Base-by-base conservation (phyloP, 2,113 vertebrate genomes). In the Eptesicus fuscus region DNA sequence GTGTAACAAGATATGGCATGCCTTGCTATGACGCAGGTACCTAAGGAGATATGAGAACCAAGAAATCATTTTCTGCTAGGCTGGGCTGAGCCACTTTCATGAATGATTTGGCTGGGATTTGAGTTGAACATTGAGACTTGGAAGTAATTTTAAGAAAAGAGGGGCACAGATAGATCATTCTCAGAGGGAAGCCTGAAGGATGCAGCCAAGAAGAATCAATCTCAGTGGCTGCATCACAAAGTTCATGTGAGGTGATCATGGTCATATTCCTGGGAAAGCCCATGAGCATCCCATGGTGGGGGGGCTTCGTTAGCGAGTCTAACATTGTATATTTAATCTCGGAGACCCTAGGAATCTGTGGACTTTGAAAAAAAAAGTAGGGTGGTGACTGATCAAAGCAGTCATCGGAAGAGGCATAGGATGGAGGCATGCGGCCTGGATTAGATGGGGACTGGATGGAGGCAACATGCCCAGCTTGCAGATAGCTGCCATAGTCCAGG, bases 101-200 rank as follows among this genome's bases (percentile, higher is more conserved):
- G 83, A 88, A 82, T 82, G 51, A 85, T 76, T 74, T 89, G 28
- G 88, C 49, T 85, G 94, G 84, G 73, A 56, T 78, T 91, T 59
- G 83, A 92, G 87, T 82, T 90, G 70, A 91, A 80, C 83, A 56
- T 13, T 30, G 92, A 90, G 84, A 5, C 77, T 96, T 83, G 56
- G 80, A 95, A 96, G 88, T 93, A 67, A 93, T 93, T 95, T 88
- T 71, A 85, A 87, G 94, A 90, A 95, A 95, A 83, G 77, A 87
- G 69, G n/a, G 74, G 11, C 80, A 84, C 49, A 93, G 76, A 61
- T 61, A 94, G 90, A 71, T 91, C 40, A 73, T 73, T 61, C 80
- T 78, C 94, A 70, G 78, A 86, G 77, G 74, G 18, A 83, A 82
- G 40, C 70, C 77, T 94, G 94, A 93, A 96, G 76, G 95, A 78